Evolutionary conservation across 2,888 invertebrate species (phyloP), one percentile per base, ranked within the genome.

Genomic region (Galerucella pusilla): DNA sequence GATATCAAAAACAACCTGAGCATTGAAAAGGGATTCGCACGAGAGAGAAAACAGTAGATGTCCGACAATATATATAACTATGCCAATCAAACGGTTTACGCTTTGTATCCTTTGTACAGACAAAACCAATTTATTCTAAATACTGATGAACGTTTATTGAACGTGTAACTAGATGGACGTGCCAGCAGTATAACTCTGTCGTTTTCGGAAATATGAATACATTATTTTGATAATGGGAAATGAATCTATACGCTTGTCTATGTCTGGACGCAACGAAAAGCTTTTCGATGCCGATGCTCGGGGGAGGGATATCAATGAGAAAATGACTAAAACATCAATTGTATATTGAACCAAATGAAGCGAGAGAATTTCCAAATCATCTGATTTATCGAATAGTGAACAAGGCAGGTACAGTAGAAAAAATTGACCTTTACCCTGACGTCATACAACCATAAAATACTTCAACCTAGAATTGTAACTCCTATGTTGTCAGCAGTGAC

Each of bases 11-110:
- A 74, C 65, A 71, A 78, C 76, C 74, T 78, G 76, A 20, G 57
- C 59, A 45, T 42, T n/a, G 35, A 49, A 66, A 67, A 61, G 71
- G 66, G 49, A 65, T 65, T n/a, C 7, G 66, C 12, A n/a, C 14
- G 60, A 72, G 72, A 67, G 72, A 71, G 65, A 71, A 46, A 57
- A 42, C 64, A 67, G 54, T 54, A 74, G 72, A 74, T 71, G 80
- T 77, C 81, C 78, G 79, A 81, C 80, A 81, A 79, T 78, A 79
- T 79, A 49, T 20, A 81, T 82, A 83, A 82, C 81, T 80, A 82
- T 81, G 83, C 83, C 83, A 83, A 83, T 83, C 83, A 83, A 82
- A 83, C 80, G 79, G 82, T 83, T 83, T 81, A 82, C 81, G 82
- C 82, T 82, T 80, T 81, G 82, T 77, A 80, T 80, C 78, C 78